A percentile compares a stretch with the other conserved stretches of the same genome.
phyloP scores from a whole-genome alignment of 1,140 invertebrate genomes.

The Pseudomyrmex concolor region DNA sequence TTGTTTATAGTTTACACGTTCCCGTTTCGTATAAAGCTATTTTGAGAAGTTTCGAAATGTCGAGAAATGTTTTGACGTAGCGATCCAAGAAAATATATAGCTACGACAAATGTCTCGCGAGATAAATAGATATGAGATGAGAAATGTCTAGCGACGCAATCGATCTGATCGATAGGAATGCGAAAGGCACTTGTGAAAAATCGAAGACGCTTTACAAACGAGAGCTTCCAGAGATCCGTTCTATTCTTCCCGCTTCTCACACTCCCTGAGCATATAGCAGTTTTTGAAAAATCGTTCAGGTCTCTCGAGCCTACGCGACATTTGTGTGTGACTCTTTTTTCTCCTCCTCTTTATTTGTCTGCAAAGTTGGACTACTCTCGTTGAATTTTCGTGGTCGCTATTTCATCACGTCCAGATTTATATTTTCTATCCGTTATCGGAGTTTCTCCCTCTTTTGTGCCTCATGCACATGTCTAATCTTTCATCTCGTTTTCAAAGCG shows the following conservation, averaged over 20 bases:
- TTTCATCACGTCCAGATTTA: conserved; percentile 65
- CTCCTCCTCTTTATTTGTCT: conserved; percentile 11
- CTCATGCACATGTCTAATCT: conserved; percentile 60
- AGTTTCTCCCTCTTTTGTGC: conserved; percentile 59
- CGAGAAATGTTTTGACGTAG: conserved; percentile 3
- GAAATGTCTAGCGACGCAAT: neutral
- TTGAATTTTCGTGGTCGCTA: conserved; percentile 68
- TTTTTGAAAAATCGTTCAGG: conserved; percentile 32
- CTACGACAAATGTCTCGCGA: neutral
- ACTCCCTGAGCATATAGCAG: neutral
- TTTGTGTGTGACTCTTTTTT: neutral
- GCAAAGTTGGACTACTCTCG: conserved; percentile 31
- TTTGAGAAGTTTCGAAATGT: conserved; percentile 4
- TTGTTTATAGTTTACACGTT: neutral
- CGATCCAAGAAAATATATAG: neutral
- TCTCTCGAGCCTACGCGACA: conserved; percentile 1
- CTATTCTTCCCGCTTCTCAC: neutral
- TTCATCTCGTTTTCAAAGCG: conserved; percentile 44
- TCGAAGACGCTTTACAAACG: neutral
- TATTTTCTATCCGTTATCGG: conserved; percentile 72
- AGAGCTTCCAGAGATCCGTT: neutral
- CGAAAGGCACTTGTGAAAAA: conserved; percentile 10
- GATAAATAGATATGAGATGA: conserved; percentile 10
- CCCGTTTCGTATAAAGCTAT: neutral
- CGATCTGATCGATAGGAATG: conserved; percentile 32